Evolutionary conservation across 2,113 vertebrate species (phyloP), one percentile per base, ranked within the genome.

Genomic region (Sisor rabdophorus): DNA sequence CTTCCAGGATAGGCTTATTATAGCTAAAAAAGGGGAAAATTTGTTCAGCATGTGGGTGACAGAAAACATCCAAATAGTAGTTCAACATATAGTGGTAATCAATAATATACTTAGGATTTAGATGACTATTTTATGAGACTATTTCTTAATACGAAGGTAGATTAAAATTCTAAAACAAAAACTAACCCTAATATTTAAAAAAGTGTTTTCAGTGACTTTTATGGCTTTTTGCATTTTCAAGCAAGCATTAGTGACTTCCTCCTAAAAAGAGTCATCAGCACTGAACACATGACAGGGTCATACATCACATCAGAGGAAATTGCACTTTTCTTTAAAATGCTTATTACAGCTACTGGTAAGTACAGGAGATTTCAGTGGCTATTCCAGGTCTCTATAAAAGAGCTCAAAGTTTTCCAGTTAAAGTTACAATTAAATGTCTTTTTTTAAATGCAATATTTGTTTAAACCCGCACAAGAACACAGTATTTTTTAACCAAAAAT

Each of bases 1-100:
- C 28, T 56, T 59, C 53, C 24, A 71, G 44, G 19, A 52, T 32
- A 52, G 13, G 47, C 65, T 69, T 11, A 63, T 59, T 60, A 61
- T 61, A 60, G 56, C 40, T 61, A 48, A 73, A 19, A 48, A 48
- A 59, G 56, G 44, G 30, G 30, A 74, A 20, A 48, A 8, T 20
- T 4, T 28, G 22, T 73, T 59, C 36, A 53, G 55, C 16, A 52
- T 30, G 17, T 28, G 20, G 8, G 8, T 68, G 47, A 50, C 44
- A 22, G 50, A 50, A 68, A 20, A 67, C 13, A 4, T 17, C 19
- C n/a, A 17, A 8, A 67, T 24, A 8, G 40, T 67, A 67, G 24
- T 52, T 26, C 47, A 52, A 5, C 17, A 28, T 69, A 52, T 52
- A 19, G 3, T 28, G 47, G 4, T 69, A 48, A 32, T 48, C 48